Evolutionary conservation across 2,797 vertebrate species (phyloP).

Genomic region (Lithobates sylvaticus): DNA sequence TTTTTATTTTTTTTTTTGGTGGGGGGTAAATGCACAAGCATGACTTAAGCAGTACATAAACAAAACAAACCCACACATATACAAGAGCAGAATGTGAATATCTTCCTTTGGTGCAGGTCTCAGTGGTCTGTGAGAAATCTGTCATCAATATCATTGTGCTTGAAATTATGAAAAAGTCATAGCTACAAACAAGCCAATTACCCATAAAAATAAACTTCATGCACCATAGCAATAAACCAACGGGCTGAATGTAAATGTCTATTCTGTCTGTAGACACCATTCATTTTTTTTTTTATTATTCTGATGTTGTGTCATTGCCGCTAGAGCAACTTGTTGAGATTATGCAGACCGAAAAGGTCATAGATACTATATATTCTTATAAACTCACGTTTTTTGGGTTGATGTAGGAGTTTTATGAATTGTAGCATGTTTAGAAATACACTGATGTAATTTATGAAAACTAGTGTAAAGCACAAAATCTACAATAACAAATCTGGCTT

Average conservation of each 20-base stretch:
- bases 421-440: too few species aligned
- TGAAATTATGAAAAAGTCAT: not conserved
- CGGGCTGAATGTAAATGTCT: not conserved
- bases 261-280: not conserved
- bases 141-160: not conserved
- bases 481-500: too few species aligned
- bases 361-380: too few species aligned
- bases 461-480: too few species aligned
- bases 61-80: not conserved
- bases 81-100: not conserved
- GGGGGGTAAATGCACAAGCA: not conserved
- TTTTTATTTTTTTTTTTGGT: not conserved
- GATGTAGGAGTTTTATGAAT: too few species aligned
- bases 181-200: slow-evolving; percentile 1
- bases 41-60: not conserved
- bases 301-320: too few species aligned
- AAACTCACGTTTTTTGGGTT: too few species aligned
- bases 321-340: too few species aligned
- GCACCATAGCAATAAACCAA: not conserved
- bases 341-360: too few species aligned
- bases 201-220: not conserved
- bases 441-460: too few species aligned
- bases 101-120: not conserved
- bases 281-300: not conserved
- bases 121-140: not conserved